Evolutionary conservation across 2,113 vertebrate species (phyloP).

Genomic region (Anser cygnoides): DNA sequence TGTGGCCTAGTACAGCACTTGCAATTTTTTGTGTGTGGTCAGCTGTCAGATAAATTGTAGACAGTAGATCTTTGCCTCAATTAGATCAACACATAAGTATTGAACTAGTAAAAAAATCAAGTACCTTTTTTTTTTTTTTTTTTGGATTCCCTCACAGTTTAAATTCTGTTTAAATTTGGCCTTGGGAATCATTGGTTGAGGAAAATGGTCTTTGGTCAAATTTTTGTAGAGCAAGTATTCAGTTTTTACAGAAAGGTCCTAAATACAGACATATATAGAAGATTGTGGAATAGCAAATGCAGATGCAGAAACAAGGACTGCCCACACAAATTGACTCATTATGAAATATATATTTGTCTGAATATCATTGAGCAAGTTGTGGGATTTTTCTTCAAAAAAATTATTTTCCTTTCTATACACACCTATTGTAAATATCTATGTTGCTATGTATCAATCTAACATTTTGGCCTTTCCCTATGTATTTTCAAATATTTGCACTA

Average conservation of each 20-base stretch:
- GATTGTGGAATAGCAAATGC: neutral
- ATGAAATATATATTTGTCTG: neutral
- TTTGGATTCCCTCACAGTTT: neutral
- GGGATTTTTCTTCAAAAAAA: neutral
- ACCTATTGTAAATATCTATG: neutral
- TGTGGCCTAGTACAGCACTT: neutral
- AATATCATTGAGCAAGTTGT: neutral
- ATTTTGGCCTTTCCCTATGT: neutral
- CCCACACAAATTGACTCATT: neutral
- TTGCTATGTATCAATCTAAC: neutral
- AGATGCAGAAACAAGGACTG: neutral
- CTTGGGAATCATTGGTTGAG: neutral
- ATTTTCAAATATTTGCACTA: neutral
- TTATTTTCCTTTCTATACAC: neutral
- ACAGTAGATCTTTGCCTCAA: neutral
- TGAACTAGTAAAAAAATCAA: neutral
- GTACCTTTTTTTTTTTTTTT: neutral
- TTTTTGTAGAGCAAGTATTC: neutral
- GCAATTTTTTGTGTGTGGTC: neutral
- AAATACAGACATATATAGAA: neutral
- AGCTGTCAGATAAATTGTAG: neutral
- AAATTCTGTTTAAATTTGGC: neutral
- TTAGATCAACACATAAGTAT: neutral
- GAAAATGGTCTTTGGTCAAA: neutral
- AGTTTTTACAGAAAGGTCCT: neutral